Conservation (phyloP, 2,113 vertebrate species). For the Galbula dea region DNA sequence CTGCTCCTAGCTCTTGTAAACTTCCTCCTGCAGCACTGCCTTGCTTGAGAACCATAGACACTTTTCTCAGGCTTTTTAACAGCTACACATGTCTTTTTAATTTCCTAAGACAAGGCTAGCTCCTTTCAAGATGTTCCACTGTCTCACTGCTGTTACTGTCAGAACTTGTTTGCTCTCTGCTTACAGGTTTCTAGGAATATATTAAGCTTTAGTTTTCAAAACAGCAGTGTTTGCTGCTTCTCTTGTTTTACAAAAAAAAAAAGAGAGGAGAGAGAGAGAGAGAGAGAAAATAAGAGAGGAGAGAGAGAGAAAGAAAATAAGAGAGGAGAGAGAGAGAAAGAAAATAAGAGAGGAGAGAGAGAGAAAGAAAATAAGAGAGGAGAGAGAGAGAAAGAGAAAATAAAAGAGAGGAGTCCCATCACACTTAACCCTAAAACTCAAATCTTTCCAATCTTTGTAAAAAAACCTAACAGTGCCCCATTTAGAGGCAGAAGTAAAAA, state of each 20-base stretch:
- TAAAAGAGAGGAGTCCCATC: not conserved
- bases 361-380: accelerated
- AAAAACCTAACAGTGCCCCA: constrained; percentile 53
- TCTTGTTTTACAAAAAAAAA: not conserved
- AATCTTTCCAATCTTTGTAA: constrained; percentile 36
- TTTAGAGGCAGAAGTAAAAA: constrained; percentile 54
- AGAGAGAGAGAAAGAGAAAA: accelerated
- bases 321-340: accelerated
- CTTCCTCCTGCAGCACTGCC: constrained; percentile 19
- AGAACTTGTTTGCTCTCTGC: constrained; percentile 19
- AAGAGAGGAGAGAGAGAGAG: not conserved
- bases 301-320: accelerated
- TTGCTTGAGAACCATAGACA: not conserved
- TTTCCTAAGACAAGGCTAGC: constrained; percentile 57
- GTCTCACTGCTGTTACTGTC: constrained; percentile 36
- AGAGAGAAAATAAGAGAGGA: not conserved
- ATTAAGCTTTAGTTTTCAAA: constrained; percentile 9
- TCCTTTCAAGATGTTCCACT: constrained; percentile 60
- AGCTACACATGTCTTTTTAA: constrained; percentile 49
- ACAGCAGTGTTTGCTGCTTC: not conserved
- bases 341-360: accelerated
- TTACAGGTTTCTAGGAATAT: constrained; percentile 50
- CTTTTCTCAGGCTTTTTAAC: constrained; percentile 49
- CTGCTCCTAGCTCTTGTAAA: constrained; percentile 35
- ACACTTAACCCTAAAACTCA: constrained; percentile 15